Percentiles rank a stretch among this genome's conserved stretches.
Evolutionary conservation across 2,113 vertebrate genomes (phyloP).

Genomic region (Hiodon tergisus): DNA sequence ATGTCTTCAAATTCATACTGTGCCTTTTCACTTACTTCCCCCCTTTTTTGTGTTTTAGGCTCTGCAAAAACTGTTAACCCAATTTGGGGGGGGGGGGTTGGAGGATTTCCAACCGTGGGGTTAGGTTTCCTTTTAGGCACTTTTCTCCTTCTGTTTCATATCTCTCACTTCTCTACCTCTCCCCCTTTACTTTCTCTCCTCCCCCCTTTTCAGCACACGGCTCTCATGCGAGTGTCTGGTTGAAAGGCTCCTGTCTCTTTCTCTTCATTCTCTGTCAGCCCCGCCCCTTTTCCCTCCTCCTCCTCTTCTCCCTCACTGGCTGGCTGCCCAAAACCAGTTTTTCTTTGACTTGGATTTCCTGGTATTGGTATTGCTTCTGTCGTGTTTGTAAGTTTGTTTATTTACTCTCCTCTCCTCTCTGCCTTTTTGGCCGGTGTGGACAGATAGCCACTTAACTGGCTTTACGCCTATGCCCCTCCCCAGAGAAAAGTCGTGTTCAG

Average conservation of each 20-base stretch:
- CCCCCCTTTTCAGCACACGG: conserved; percentile 49
- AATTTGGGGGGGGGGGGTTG: conserved; percentile 40
- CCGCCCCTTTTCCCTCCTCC: conserved; percentile 41
- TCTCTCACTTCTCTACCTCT: conserved; percentile 34
- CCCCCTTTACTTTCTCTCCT: conserved; percentile 35
- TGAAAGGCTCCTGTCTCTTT: conserved; percentile 46
- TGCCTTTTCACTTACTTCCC: conserved; percentile 9
- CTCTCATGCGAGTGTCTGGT: conserved; percentile 38
- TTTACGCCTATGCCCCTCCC: neutral
- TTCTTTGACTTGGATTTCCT: conserved; percentile 14
- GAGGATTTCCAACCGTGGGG: conserved; percentile 55
- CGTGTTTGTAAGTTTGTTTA: conserved; percentile 10
- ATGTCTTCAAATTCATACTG: neutral
- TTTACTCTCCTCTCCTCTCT: conserved; percentile 20
- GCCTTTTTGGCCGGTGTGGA: no score
- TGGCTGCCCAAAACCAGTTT: conserved; percentile 2
- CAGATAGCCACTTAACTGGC: conserved; percentile 1
- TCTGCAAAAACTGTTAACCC: conserved; percentile 25
- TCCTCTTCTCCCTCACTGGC: conserved; percentile 38
- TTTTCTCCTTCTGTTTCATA: neutral
- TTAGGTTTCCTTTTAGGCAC: conserved; percentile 56
- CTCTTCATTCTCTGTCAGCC: neutral
- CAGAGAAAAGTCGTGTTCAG: neutral
- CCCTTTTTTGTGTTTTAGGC: neutral
- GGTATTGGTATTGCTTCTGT: conserved; percentile 20